A percentile compares a stretch with the other conserved stretches of the same genome.
These are phyloP conservation scores for Callitettix versicolor DNA, from an alignment of 1,140 invertebrate species.

Conservation along the genomic window DNA sequence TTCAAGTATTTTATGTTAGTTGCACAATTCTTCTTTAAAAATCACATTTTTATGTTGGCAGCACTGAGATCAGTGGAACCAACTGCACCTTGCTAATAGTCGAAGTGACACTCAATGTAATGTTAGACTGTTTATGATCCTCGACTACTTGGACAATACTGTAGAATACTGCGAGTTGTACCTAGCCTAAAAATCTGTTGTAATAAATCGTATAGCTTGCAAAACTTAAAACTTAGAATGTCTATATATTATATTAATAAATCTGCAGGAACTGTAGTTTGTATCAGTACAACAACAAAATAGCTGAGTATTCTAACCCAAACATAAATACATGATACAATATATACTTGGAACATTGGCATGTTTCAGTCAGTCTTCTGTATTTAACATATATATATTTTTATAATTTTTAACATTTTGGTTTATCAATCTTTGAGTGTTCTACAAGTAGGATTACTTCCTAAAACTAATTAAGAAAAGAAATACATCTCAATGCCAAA, in stretches of 20 bases:
- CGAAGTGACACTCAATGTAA: not conserved
- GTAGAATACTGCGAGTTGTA: slow-evolving; percentile 23
- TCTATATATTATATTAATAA: slow-evolving; percentile 23
- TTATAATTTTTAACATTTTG: not conserved
- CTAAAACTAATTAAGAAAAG: too few relatives aligned
- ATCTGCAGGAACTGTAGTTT: slow-evolving; percentile 25
- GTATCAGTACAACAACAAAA: slow-evolving; percentile 18
- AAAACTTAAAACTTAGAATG: slow-evolving; percentile 23
- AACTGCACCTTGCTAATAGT: slow-evolving; percentile 9
- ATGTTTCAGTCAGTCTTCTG: slow-evolving; percentile 26
- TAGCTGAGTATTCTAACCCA: not conserved
- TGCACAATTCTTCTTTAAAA: slow-evolving; percentile 7
- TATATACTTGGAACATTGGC: slow-evolving; percentile 26
- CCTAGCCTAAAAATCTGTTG: slow-evolving; percentile 13
- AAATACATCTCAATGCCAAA: not conserved
- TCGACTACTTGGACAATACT: slow-evolving; percentile 21
- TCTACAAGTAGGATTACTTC: not conserved
- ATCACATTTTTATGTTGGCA: slow-evolving; percentile 6
- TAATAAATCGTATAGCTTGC: slow-evolving; percentile 9
- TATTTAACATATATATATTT: slow-evolving; percentile 17
- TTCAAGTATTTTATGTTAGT: slow-evolving; percentile 7
- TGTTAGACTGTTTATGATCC: not conserved
- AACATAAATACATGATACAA: slow-evolving; percentile 13
- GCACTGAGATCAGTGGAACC: not conserved
- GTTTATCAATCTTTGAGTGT: not conserved